Evolutionary conservation across 2,888 invertebrate species (phyloP).

Genomic region (Amphimallon solstitiale): DNA sequence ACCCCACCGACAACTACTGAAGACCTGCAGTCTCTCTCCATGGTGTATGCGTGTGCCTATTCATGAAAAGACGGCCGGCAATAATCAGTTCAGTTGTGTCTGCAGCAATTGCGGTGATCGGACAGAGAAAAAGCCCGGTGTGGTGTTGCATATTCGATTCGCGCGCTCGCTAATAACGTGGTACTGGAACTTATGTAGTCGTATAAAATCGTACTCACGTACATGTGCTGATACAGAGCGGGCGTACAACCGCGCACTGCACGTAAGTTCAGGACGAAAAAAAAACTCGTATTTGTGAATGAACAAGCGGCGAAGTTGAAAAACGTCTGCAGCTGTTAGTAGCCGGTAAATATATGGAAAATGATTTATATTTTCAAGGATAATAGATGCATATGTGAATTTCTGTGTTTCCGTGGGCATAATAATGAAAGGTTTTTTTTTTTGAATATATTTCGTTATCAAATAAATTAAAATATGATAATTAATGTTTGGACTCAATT

Average conservation of each 20-base stretch:
- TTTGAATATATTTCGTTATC: not conserved
- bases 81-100: slow-evolving; percentile 25
- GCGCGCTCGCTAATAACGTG: not conserved
- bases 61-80: slow-evolving; percentile 23
- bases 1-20: slow-evolving; percentile 24
- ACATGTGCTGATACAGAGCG: not conserved
- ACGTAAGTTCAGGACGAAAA: not conserved
- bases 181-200: not conserved
- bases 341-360: slow-evolving; percentile 8
- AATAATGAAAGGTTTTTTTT: not conserved
- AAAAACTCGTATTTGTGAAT: slow-evolving; percentile 20
- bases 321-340: not conserved
- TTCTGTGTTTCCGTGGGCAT: not conserved
- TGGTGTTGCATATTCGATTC: not conserved
- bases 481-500: too few relatives aligned
- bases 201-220: not conserved
- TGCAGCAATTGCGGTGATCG: slow-evolving; percentile 8
- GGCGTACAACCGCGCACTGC: too few relatives aligned
- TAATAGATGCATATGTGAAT: not conserved
- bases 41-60: slow-evolving; percentile 7
- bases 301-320: not conserved
- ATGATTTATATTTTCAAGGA: not conserved
- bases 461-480: too few relatives aligned
- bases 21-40: slow-evolving; percentile 29
- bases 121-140: not conserved